Percentiles rank a stretch among this genome's conserved stretches.
These are phyloP conservation scores for Volucella zonaria DNA, from an alignment of 2,888 invertebrate species.

Conservation along the genomic window DNA sequence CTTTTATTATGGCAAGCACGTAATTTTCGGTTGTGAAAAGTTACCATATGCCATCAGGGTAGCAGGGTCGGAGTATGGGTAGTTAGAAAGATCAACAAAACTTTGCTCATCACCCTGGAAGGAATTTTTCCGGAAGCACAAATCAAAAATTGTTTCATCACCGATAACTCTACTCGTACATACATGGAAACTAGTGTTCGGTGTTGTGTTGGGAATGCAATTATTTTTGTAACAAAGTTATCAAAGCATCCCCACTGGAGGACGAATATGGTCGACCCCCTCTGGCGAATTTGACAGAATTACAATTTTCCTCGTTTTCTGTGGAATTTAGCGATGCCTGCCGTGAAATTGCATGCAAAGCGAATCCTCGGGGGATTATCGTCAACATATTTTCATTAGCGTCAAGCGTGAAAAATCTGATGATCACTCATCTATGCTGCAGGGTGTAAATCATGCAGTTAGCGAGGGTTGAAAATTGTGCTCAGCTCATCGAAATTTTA, in stretches of 20 bases:
- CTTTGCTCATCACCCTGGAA: conserved; percentile 7
- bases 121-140: conserved; percentile 21
- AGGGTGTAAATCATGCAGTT: conserved; percentile 68
- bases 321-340: conserved; percentile 56
- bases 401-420: conserved; percentile 74
- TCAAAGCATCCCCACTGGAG: conserved; percentile 47
- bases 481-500: conserved; percentile 55
- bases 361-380: conserved; percentile 66
- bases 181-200: background rate
- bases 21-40: conserved; percentile 16
- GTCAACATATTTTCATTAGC: conserved; percentile 73
- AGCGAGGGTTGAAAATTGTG: conserved; percentile 55
- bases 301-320: conserved; percentile 25
- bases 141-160: conserved; percentile 22
- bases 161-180: conserved; percentile 6
- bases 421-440: conserved; percentile 68
- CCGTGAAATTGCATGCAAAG: conserved; percentile 67
- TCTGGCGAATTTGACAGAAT: conserved; percentile 46
- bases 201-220: conserved; percentile 40
- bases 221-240: conserved; percentile 69
- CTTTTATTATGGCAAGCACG: conserved; percentile 43
- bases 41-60: background rate
- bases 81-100: conserved; percentile 1
- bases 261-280: conserved; percentile 25
- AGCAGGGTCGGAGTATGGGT: background rate